Percentiles rank a stretch among this genome's conserved stretches.
These are phyloP conservation scores for Dryadula phaetusa DNA, from an alignment of 2,888 invertebrate genomes.

Conservation along the genomic window DNA sequence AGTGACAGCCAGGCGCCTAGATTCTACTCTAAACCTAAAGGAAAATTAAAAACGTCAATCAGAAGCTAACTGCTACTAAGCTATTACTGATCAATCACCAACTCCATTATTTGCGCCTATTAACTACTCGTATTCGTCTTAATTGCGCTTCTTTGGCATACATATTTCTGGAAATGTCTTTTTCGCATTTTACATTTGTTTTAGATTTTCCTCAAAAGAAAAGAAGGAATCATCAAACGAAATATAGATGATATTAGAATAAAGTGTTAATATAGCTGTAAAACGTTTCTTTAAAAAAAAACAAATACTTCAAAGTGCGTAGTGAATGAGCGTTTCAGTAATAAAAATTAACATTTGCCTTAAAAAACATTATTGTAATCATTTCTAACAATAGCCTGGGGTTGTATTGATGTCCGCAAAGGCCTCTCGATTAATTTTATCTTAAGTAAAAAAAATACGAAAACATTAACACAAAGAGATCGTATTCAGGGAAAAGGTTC, in stretches of 20 bases:
- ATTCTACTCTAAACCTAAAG: slow-evolving; percentile 50
- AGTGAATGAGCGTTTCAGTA: slow-evolving; percentile 60
- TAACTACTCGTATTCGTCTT: slow-evolving; percentile 67
- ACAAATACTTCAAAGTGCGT: slow-evolving; percentile 65
- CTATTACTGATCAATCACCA: slow-evolving; percentile 76
- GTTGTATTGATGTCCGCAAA: slow-evolving; percentile 78
- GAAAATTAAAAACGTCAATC: slow-evolving; percentile 79
- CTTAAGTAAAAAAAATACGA: slow-evolving; percentile 69
- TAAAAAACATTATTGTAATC: slow-evolving; percentile 76
- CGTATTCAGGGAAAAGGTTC: slow-evolving; percentile 60
- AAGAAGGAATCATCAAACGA: slow-evolving; percentile 15
- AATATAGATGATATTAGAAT: slow-evolving; percentile 34
- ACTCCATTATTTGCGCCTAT: slow-evolving; percentile 72
- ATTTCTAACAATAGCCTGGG: slow-evolving; percentile 75
- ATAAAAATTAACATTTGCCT: slow-evolving; percentile 81
- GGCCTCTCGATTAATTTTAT: slow-evolving; percentile 76
- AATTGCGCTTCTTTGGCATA: slow-evolving; percentile 65
- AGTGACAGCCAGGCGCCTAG: slow-evolving; percentile 56
- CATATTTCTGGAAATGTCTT: slow-evolving; percentile 24
- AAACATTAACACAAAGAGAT: slow-evolving; percentile 52
- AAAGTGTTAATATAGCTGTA: slow-evolving; percentile 41
- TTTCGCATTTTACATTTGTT: slow-evolving; percentile 5
- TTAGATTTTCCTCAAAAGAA: slow-evolving; percentile 24
- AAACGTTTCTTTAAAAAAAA: slow-evolving; percentile 45
- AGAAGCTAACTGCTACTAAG: slow-evolving; percentile 55